These are phyloP conservation scores for Chymomyza costata DNA, from an alignment of 1,140 invertebrate genomes.

Conservation along the genomic window DNA sequence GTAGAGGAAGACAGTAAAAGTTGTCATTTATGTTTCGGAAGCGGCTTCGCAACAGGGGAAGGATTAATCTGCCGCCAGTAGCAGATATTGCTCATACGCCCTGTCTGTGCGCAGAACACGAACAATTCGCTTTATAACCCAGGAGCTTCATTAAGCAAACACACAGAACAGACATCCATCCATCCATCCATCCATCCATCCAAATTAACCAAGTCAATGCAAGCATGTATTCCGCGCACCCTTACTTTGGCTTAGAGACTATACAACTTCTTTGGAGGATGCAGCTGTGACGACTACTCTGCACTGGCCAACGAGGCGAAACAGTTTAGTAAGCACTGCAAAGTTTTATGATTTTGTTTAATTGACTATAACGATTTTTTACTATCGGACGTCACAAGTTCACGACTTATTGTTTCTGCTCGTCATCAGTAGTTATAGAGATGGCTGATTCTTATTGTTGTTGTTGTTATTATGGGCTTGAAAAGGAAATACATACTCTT, in stretches of 20 bases:
- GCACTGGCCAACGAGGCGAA: neutral
- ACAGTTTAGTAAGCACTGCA: conserved; percentile 32
- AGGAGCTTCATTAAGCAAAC: too few species aligned
- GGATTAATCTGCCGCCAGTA: neutral
- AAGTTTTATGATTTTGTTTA: conserved; percentile 67
- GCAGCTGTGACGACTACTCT: too few species aligned
- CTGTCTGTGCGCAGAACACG: conserved; percentile 1
- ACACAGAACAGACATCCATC: too few species aligned
- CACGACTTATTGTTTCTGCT: conserved; percentile 9
- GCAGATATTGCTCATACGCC: conserved; percentile 37
- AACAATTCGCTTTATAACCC: too few species aligned
- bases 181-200: too few species aligned
- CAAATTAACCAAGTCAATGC: too few species aligned
- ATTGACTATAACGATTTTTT: conserved; percentile 69
- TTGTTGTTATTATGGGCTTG: conserved; percentile 7
- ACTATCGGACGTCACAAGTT: conserved; percentile 40
- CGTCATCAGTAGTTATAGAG: neutral
- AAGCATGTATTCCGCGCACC: neutral
- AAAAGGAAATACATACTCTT: neutral
- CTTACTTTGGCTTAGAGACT: neutral
- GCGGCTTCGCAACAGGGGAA: conserved; percentile 3
- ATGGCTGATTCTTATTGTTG: neutral
- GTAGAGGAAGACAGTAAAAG: conserved; percentile 14
- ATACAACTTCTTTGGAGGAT: neutral
- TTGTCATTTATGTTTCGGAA: conserved; percentile 26